Base-by-base conservation (phyloP, 2,113 vertebrate genomes). In the Thamnaconus septentrionalis region DNA sequence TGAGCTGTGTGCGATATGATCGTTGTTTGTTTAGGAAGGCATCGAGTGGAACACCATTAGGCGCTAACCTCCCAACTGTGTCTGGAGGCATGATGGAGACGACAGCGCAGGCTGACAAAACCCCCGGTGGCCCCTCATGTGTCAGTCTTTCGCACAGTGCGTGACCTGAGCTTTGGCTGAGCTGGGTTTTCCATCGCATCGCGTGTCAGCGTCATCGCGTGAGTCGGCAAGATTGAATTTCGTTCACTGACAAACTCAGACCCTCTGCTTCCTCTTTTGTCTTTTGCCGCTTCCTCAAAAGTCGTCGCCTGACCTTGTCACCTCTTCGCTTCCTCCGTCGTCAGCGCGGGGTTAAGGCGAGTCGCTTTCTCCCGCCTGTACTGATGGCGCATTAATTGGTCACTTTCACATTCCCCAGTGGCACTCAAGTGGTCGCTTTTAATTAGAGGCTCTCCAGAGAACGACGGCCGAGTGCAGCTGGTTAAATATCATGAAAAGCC, bases 111-210 rank as follows among this genome's bases (percentile, higher is more conserved):
- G 47, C 47, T 43, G 45, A 60, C 10, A 66, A 68, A 61, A 53
- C 52, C 74, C 46, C 10, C 50, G 48, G 40, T 59, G 71, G 49
- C 78, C 61, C 43, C 8, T 61, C 50, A 76, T 70, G 55, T 54
- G 58, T 60, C 58, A 47, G 49, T 62, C 57, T 65, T 51, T 53
- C 54, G 49, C 12, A 55, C 48, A 9, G 51, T 31, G 18, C 18
- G 18, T 31, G 39, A 51, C 54, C 56, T 47, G 39, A 69, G 64
- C 50, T 69, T 57, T 45, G 41, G 45, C 42, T 76, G 53, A 68
- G 69, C 66, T 55, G 59, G 61, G 56, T 69, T 75, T 78, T 64
- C 64, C 41, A 41, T 59, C 61, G 45, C 65, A 69, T 80, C 41
- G 73, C 46, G 78, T 61, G 64, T 62, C 73, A 73, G 6, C 40